Base-by-base conservation (phyloP, 30 jellyfish, hydroid and myxozoan species). In the Hydractinia echinata region DNA sequence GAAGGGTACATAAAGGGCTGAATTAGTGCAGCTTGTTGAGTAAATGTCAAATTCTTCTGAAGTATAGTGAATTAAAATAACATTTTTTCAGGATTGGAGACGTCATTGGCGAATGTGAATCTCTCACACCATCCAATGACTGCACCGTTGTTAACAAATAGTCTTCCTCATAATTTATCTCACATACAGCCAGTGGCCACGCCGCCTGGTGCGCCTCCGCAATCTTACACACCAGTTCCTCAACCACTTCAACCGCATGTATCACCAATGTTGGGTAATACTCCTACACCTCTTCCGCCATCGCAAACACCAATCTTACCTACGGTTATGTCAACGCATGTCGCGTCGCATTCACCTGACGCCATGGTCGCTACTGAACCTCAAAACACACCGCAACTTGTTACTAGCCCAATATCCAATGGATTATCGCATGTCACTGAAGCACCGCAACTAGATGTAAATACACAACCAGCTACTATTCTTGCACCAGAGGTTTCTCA, bases 201-300 rank as follows among this genome's bases (percentile, higher is more conserved):
- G 9, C 68, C 74, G 7, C 87, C 96, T 6, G 73, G 67, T 18
- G 77, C 67, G 21, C 76, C 68, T 6, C 66, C 64, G 48, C 84
- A 66, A 81, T 79, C 87, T 44, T 86, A 50, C 20, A 82, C 89
- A 11, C 79, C 89, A 8, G 87, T 89, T 3, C 83, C 84, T 62
- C 90, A 89, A 9, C 72, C 95, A 86, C 85, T 86, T 11, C 48
- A 83, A 48, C 81, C 84, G 76, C 84, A 84, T 9, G 89, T 84
- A 18, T 90, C 95, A 4, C 81, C 77, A n/a, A 15, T 7, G 9
- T 67, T 19, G 50, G 6, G 50, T 8, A 71, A 7, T 15, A 19
- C 81, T 7, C 81, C 67, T 14, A 58, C 19, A 18, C 69, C 15
- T 13, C 69, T 18, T 13, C 69, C 69, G 69, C 69, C 69, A 58